Base-by-base conservation (phyloP, 2,888 invertebrate species). In the Enchytraeus crypticus region DNA sequence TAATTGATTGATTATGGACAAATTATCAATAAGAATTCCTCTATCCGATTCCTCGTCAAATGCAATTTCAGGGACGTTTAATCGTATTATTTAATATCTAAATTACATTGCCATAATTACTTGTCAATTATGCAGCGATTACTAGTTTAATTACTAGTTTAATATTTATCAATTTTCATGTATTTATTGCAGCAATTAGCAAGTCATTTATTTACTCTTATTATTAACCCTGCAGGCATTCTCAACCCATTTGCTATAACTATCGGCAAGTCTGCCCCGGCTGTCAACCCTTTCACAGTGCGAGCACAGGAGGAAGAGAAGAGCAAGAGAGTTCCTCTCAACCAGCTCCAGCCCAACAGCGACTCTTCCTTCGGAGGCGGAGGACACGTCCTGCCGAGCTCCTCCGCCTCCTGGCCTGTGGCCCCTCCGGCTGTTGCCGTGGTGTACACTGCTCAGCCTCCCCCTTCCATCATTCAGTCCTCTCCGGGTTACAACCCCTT, bases 401-500 rank as follows among this genome's bases (percentile, higher is more conserved):
- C 51, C 5, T 51, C 51, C n/a, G 27, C 51, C 21, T 18, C 33
- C 8, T 8, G n/a, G 14, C 53, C 53, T 51, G 30, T 33, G 33
- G 27, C 34, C 49, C 49, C 51, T 23, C 47, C 60, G 26, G 30
- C 46, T 47, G 33, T 49, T 47, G 55, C 61, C 56, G 30, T 49
- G 32, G 46, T 51, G 14, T 49, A 57, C 45, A 27, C 53, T 38
- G 32, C 59, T 27, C 57, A 57, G 33, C 60, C 60, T n/a, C n/a
- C n/a, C n/a, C n/a, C n/a, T n/a, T n/a, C n/a, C n/a, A n/a, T n/a
- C n/a, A 34, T 34, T n/a, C 49, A 38, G 32, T 47, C 46, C 5
- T 51, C 56, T 30, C 56, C 56, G 38, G 55, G 38, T 51, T 61
- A 61, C 51, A 61, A 61, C 45, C 61, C 61, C 27, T 61, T 61